These are phyloP conservation scores for Napeogenes inachia DNA, from an alignment of 2,888 invertebrate genomes.

Conservation along the genomic window DNA sequence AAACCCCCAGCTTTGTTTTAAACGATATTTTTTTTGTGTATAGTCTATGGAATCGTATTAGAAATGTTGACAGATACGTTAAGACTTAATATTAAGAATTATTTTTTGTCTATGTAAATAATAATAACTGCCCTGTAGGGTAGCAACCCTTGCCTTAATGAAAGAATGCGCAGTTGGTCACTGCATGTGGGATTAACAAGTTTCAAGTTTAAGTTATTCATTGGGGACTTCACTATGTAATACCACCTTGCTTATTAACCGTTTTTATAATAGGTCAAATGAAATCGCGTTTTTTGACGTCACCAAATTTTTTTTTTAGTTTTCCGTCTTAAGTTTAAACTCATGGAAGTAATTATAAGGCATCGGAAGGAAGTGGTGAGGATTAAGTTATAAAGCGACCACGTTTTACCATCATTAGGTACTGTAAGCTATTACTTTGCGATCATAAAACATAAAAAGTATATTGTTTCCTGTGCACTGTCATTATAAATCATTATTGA, in stretches of 20 bases:
- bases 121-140: constrained; percentile 69
- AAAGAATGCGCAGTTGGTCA: constrained; percentile 69
- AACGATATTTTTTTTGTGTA: constrained; percentile 44
- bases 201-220: constrained; percentile 49
- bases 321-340: constrained; percentile 1
- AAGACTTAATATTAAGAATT: constrained; percentile 45
- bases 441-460: constrained; percentile 39
- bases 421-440: constrained; percentile 39
- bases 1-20: constrained; percentile 62
- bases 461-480: constrained; percentile 57
- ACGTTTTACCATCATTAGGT: constrained; percentile 57
- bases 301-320: constrained; percentile 40
- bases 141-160: constrained; percentile 66
- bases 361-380: constrained; percentile 74
- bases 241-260: constrained; percentile 36
- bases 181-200: constrained; percentile 64
- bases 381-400: constrained; percentile 48
- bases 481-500: constrained; percentile 50
- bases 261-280: constrained; percentile 20
- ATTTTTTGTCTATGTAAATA: constrained; percentile 57
- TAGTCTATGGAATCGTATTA: constrained; percentile 33
- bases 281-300: constrained; percentile 44
- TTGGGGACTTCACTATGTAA: constrained; percentile 44
- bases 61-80: constrained; percentile 58
- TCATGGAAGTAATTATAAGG: constrained; percentile 52